Base-by-base conservation (phyloP, 1,140 invertebrate species). In the Solen grandis region DNA sequence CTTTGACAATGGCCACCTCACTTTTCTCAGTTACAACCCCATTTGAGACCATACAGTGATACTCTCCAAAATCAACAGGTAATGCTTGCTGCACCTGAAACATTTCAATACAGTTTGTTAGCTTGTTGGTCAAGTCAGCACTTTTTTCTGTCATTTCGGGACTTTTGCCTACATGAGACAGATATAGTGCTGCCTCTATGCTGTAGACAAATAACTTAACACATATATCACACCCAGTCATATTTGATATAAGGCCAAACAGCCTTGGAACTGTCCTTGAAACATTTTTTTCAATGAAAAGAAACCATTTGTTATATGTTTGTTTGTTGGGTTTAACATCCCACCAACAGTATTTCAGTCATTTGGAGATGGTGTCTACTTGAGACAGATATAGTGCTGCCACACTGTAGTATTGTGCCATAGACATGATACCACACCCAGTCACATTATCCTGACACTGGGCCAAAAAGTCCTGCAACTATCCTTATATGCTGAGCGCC, bases 11-110 rank as follows among this genome's bases (percentile, higher is more conserved):
- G 41, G 74, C 81, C 46, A 25, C 60, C 5, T 73, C 63, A 52
- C 77, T 83, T 54, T 60, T 74, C 50, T 73, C 77, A 25, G 25
- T 55, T 19, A 66, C 70, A 52, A 46, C 52, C 19, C 75, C 63
- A 75, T 81, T 83, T 38, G 41, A 55, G 2, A 85, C 78, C 16
- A 78, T 46, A 72, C 84, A 85, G 25, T 83, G 57, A 77, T 83
- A 85, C 14, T 41, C 38, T 0, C 72, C 84, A 69, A 72, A 65
- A 50, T 83, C 59, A 46, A 25, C 22, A n/a, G 38, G 19, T 16
- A 62, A 38, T 16, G 81, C 76, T 36, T 74, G 27, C 8, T 55
- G 33, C 16, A 82, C 60, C 84, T 85, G 80, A 13, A 73, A 66
- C 4, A n/a, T n/a, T n/a, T n/a, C n/a, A n/a, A n/a, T n/a, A n/a